Evolutionary conservation across 2,888 invertebrate species (phyloP), one percentile per base, ranked within the genome.

Genomic region (Caenorhabditis panamensis): DNA sequence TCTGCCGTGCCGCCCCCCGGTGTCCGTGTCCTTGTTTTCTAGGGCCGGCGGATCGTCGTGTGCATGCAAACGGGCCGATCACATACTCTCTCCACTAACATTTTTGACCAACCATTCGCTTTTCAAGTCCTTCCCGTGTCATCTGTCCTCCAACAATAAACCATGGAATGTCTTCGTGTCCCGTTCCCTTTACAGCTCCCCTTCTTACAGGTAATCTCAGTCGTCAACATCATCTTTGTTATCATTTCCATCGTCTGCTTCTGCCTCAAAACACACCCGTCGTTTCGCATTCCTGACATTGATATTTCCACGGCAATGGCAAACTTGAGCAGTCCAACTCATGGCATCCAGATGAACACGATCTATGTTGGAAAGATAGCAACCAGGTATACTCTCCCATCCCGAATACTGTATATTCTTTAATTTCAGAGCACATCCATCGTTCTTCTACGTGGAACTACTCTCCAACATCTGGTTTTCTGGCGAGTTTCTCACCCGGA

Each of bases 391-490:
- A 56, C 36, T n/a, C n/a, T n/a, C n/a, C n/a, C n/a, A n/a, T n/a
- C n/a, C n/a, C n/a, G n/a, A n/a, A n/a, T 0, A 13, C 28, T 28
- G 13, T 24, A n/a, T 26, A 44, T 24, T 18, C 3, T 18, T 13
- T 20, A 6, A 18, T 79, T 92, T 91, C 20, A 92, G 92, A 78
- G 92, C 93, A 0, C 93, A 93, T 89, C 92, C 92, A 54, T 95
- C 95, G 37, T 96, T 96, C 92, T 95, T 96, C 92, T 96, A 95
- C 90, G 94, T 96, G 79, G 96, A 96, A 90, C 94, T 95, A 88
- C 94, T 95, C 66, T 96, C 96, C 92, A 96, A 96, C 91, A 94
- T 95, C 26, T 97, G 96, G 96, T 96, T 97, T 92, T 95, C 96
- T 2, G 94, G 96, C 88, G 96, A 97, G 91, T 94, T 97, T 82